Base-by-base conservation (phyloP, 2,888 invertebrate genomes). In the Drosophila paranaensis region DNA sequence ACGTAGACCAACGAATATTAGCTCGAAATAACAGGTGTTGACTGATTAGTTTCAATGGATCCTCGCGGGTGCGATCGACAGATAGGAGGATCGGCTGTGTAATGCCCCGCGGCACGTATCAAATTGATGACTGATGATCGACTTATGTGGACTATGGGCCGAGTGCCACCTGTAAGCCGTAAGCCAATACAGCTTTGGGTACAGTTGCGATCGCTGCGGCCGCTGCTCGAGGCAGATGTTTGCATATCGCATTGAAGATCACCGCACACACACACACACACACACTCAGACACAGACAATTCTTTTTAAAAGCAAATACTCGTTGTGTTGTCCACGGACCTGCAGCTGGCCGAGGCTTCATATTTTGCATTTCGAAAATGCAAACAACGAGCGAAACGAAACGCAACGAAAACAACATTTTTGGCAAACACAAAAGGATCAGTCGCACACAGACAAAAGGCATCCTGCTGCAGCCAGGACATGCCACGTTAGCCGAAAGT, bases 11-110 rank as follows among this genome's bases (percentile, higher is more conserved):
- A 57, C 82, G 71, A 79, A 85, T 81, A 65, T 67, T 67, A 78
- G 80, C 78, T 75, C 74, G 79, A 87, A 88, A 87, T 86, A 88
- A 88, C 88, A 88, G 88, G 87, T 87, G 87, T 76, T 66, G 88
- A 65, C 69, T 84, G 87, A 87, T 88, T 79, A 84, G 84, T 78
- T 78, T 75, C 74, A 60, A 74, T 55, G 30, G 42, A 13, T 30
- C 30, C n/a, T 62, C 30, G 48, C 57, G 56, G 57, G 67, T 60
- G 69, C 68, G 66, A 58, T 56, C 58, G 54, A 5, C 63, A 33
- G 40, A 57, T 64, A 50, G 27, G 25, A 43, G 35, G 35, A 43
- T 45, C 40, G 43, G 10, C 54, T 45, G 20, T 51, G 40, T 35
- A 50, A 45, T 57, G 30, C 20, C 62, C 16, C 27, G 58, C 20